Evolutionary conservation across 2,113 vertebrate genomes (phyloP), one percentile per base, ranked within the genome.

Genomic region (Paradoxurus hermaphroditus): DNA sequence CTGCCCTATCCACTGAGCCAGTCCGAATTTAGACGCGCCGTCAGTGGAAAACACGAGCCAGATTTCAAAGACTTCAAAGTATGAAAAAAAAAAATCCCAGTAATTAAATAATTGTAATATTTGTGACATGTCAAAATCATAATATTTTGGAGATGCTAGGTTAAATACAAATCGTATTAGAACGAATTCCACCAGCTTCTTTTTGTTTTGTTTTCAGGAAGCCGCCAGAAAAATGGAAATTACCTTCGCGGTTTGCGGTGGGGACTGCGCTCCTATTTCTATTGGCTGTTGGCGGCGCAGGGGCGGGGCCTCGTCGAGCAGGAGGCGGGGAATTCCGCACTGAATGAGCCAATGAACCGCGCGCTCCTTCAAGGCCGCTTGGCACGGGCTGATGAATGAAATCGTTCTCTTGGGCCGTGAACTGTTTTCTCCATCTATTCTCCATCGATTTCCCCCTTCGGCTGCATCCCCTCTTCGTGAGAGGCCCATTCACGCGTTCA

Each of bases 381-480:
- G 8, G 3, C 9, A 1, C 6, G 29, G 56, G 18, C 56, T 75
- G 18, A 0, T 0, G 13, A 4, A 4, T 15, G 46, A 79, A 39
- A 36, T 0, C 0, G 0, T 34, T 41, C 11, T 1, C 70, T 34
- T 0, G n/a, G 86, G 19, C 59, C 25, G 41, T 41, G 75, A n/a
- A 23, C 56, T 59, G 56, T 59, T 23, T 59, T 59, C 75, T 49
- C 21, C 2, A 0, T 7, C 13, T 1, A 13, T 34, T 31, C 75
- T 59, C 21, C 2, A 0, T 8, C 15, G 1, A 9, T 31, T 31
- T 59, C 36, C 82, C 4, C 29, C 34, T 49, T 36, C 0, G 7
- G 6, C 0, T 1, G 11, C 13, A 12, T 3, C 1, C 11, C 31
- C 0, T 11, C 1, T 7, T 13, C 0, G 0, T 34, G 44, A 85